phyloP scores from a whole-genome alignment of 2,888 invertebrate genomes.

The Acanthopleura granulata region DNA sequence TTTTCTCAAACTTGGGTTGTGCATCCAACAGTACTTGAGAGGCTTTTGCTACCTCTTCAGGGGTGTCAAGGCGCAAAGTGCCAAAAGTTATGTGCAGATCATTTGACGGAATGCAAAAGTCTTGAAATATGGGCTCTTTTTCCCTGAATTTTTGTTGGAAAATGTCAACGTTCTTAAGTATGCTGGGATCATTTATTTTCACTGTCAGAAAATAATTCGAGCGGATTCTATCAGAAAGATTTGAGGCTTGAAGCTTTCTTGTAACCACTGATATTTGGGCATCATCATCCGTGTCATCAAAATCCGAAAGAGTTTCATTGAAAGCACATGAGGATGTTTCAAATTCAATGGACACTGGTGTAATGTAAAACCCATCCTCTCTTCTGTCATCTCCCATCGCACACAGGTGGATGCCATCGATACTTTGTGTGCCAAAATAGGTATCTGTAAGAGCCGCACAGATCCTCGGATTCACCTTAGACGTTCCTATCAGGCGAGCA shows the following conservation, averaged over 20 bases:
- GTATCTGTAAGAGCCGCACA: conserved; percentile 59
- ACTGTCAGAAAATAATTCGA: conserved; percentile 2
- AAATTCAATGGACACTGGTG: conserved; percentile 35
- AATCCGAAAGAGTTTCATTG: conserved; percentile 9
- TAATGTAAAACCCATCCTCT: conserved; percentile 67
- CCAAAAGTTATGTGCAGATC: conserved; percentile 4
- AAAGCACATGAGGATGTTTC: background rate
- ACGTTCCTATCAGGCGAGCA: conserved; percentile 54
- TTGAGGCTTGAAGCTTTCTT: background rate
- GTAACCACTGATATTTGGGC: background rate
- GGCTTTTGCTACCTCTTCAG: background rate
- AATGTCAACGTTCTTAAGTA: background rate
- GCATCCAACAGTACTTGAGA: background rate
- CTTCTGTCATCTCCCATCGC: conserved; percentile 62
- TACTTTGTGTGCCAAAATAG: conserved; percentile 61
- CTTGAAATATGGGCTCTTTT: background rate
- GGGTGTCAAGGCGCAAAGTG: background rate
- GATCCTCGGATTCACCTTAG: conserved; percentile 60
- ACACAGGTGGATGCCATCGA: conserved; percentile 67
- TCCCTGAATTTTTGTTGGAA: background rate
- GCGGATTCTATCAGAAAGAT: background rate
- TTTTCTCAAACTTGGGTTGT: background rate
- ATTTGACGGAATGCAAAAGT: background rate
- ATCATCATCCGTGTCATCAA: background rate
- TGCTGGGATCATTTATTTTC: background rate